Evolutionary conservation across 2,888 invertebrate genomes (phyloP), one percentile per base, ranked within the genome.

Genomic region (Melanotus villosus): DNA sequence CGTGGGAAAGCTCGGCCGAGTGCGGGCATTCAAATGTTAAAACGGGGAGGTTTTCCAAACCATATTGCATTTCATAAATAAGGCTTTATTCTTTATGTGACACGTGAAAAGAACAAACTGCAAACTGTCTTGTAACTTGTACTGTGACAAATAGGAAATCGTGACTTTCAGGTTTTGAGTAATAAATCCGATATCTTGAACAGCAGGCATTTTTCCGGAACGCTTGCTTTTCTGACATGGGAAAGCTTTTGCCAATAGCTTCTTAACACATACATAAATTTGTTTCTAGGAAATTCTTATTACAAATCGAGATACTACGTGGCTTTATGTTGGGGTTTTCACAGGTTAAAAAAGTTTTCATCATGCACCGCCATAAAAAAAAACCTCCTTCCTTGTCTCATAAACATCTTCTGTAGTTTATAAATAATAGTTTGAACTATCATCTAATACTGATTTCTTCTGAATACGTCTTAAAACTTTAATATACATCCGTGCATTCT

Each of bases 111-210:
- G 64, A 45, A 64, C 64, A 54, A 56, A 43, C 45, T 64, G 45
- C 52, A 63, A 54, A 52, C 19, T 54, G 63, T 63, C 63, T 52
- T 64, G 64, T 64, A 64, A 26, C 43, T 21, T 63, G 30, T 30
- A 23, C 23, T 43, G 43, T 64, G 54, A 64, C 64, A 64, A 64
- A 64, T 64, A 54, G 41, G 45, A 64, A 64, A 64, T 56, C 64
- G 63, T 64, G 64, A 64, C 56, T 54, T 32, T 64, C 56, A 54
- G 18, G 21, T 56, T 45, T 45, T 32, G 43, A 23, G 56, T 45
- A 56, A 64, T 64, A 62, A 62, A 64, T 64, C 64, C 54, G 50
- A 45, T 56, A 45, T 12, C 60, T 12, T 60, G 60, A 45, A 52
- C 18, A 32, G 30, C 52, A 18, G 26, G 32, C 52, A 32, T 52